phyloP scores from a whole-genome alignment of 2,888 invertebrate species.

The Epirrhoe tristata region DNA sequence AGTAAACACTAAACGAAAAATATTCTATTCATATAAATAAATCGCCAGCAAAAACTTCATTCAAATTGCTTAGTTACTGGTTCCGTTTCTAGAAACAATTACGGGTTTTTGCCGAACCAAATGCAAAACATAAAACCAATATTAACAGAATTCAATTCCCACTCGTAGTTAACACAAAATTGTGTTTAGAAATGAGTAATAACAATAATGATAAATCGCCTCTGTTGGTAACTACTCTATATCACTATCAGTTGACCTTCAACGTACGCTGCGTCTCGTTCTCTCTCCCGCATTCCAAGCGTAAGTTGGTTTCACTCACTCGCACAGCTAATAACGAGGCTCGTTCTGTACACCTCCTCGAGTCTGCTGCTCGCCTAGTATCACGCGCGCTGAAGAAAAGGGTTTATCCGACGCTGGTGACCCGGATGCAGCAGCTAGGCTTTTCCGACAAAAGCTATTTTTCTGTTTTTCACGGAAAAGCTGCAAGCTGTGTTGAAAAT shows the following conservation, averaged over 20 bases:
- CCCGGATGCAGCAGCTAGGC: conserved; percentile 76
- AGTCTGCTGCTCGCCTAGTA: conserved; percentile 77
- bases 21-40: no score
- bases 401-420: conserved; percentile 84
- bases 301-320: conserved; percentile 68
- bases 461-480: conserved; percentile 67
- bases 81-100: no score
- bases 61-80: no score
- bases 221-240: conserved; percentile 57
- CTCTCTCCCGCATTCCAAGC: conserved; percentile 73
- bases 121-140: background rate
- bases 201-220: conserved; percentile 12
- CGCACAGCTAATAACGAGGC: conserved; percentile 54
- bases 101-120: background rate
- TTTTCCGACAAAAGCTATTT: conserved; percentile 71
- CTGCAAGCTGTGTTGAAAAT: conserved; percentile 9
- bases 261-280: conserved; percentile 63
- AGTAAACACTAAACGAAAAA: no score
- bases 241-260: conserved; percentile 81
- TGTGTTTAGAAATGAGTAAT: background rate
- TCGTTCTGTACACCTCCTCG: conserved; percentile 67
- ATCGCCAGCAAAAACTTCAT: no score
- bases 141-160: no score
- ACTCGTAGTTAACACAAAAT: background rate
- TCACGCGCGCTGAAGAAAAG: conserved; percentile 86